Evolutionary conservation across 2,113 vertebrate species (phyloP), one percentile per base, ranked within the genome.

Genomic region (Pleuronectes platessa): DNA sequence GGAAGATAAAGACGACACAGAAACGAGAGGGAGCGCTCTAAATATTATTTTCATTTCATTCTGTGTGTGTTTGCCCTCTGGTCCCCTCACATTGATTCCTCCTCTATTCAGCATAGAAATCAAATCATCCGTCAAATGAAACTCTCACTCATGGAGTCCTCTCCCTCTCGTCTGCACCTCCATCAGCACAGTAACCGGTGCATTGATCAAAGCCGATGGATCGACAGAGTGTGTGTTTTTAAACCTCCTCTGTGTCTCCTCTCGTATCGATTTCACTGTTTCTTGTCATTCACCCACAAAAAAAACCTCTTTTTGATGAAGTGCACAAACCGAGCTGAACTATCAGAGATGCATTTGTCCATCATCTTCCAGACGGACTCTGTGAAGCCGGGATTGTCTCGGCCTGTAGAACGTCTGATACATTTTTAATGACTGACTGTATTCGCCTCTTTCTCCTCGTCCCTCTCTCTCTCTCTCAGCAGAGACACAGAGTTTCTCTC

Each of bases 351-450:
- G 37, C 27, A 45, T 71, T 78, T 76, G 78, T 87, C 80, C 62
- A 24, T 76, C 65, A 68, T 84, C 61, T 40, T 62, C 31, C 40
- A 76, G 71, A 79, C 71, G 45, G 61, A 69, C 54, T 76, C 12
- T 68, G 37, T 51, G 31, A 31, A 31, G 27, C 27, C 5, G 27
- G 27, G 31, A 31, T 61, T 81, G 56, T 73, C 64, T 71, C 63
- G 67, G 81, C 65, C 72, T 23, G 15, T 75, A 81, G 21, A 81
- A 66, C 18, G 40, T 27, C 49, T 82, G 17, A 88, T 85, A 21
- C 78, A 87, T 91, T 79, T 92, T 90, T 92, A 85, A 89, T 84
- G 74, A 60, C 8, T 4, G 37, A 35, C 74, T 75, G 60, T 67
- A 26, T 86, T 73, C 63, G n/a, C 61, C 75, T 79, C 62, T 42